Conservation (phyloP, 2,113 vertebrate species). For the Xenopus laevis region DNA sequence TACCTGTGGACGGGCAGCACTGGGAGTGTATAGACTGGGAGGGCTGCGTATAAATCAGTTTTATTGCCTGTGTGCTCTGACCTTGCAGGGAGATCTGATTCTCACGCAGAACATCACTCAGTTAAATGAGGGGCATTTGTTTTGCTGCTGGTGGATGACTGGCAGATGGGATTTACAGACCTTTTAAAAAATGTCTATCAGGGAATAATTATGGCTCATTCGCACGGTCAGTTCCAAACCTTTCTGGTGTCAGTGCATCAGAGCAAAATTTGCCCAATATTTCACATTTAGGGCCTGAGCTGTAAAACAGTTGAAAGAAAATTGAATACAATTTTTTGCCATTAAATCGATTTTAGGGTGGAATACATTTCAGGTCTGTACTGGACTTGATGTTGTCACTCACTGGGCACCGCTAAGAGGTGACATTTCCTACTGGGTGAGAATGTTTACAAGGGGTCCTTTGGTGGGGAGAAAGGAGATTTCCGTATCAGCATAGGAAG, state of each 20-base stretch:
- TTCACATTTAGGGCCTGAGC: too few species aligned
- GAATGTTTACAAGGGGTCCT: too few species aligned
- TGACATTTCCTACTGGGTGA: too few species aligned
- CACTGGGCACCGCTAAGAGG: too few species aligned
- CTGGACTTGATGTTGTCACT: too few species aligned
- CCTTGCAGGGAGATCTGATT: conserved; percentile 5
- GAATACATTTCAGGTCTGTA: too few species aligned
- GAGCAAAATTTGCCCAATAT: not conserved
- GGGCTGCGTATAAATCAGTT: conserved; percentile 11
- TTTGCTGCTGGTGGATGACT: not conserved
- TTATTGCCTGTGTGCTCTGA: conserved; percentile 11
- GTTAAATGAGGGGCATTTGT: conserved; percentile 3
- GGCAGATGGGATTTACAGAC: conserved; percentile 21
- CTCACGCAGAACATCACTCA: conserved; percentile 15
- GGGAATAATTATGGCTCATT: conserved; percentile 7
- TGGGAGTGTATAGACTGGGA: conserved; percentile 4
- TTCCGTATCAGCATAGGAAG: too few species aligned
- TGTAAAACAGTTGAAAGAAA: too few species aligned
- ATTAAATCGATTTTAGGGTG: too few species aligned
- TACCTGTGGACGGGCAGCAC: not conserved
- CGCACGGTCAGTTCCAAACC: not conserved
- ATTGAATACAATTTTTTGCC: too few species aligned
- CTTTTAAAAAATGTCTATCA: conserved; percentile 18
- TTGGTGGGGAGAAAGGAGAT: too few species aligned
- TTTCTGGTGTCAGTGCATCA: not conserved